Evolutionary conservation across 2,113 vertebrate species (phyloP), one percentile per base, ranked within the genome.

Genomic region (Calidris pygmaea): DNA sequence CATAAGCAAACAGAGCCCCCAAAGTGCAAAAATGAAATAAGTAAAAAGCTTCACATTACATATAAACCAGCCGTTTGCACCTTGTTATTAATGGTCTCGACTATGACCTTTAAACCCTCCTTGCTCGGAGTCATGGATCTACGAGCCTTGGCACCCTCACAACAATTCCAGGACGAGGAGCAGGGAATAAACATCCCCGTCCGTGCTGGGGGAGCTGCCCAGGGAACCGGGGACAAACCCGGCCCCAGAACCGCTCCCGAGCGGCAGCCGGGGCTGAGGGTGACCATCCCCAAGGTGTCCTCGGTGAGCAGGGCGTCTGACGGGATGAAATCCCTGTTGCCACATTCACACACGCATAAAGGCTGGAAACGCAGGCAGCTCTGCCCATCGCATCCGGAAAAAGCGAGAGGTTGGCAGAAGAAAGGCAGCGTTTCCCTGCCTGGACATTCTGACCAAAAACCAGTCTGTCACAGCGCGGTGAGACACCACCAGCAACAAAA

Each of bases 11-110:
- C 98, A 98, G 98, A 97, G 98, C 98, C 93, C 97, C 97, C 97
- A 95, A 98, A 98, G 98, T 98, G 97, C 98, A 98, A 97, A 98
- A 98, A 98, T 97, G 98, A 98, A 98, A 98, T 98, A 98, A 98
- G 98, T 97, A 98, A 96, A 97, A 97, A 98, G 98, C 97, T 97
- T 98, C 98, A 97, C 98, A 53, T 98, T 98, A 98, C 98, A 98
- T 94, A 96, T 97, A 98, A 97, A 98, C 97, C 98, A 97, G 97
- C 89, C 96, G 96, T 97, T 98, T 98, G 97, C 98, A 98, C 98
- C 98, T 98, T 97, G 97, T 98, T 98, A 98, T 98, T 98, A 98
- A 98, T 98, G 98, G 98, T 94, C 97, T 96, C 92, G 91, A 95
- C 90, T 94, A 85, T 87, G 97, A 97, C 98, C 98, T 98, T 97